Conservation (phyloP, 2,797 vertebrate genomes). For the Pogonophryne albipinna region DNA sequence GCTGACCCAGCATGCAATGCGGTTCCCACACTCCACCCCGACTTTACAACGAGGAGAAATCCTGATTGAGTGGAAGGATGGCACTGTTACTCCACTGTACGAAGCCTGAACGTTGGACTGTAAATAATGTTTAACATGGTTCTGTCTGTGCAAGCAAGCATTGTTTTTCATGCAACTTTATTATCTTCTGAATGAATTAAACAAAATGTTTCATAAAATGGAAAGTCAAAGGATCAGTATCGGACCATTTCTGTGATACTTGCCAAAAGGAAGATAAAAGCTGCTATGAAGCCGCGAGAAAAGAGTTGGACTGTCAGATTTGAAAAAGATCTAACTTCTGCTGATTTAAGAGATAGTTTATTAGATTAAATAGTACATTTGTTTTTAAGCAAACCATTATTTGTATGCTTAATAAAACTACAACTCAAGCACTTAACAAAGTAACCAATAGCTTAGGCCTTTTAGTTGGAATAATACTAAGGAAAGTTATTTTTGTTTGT, state of each 20-base stretch:
- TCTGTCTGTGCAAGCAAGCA: conserved; percentile 3
- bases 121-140: conserved; percentile 1
- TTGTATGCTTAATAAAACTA: conserved; percentile 11
- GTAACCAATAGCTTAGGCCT: conserved; percentile 10
- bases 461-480: conserved; percentile 29
- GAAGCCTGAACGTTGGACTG: conserved; percentile 63
- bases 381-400: conserved; percentile 17
- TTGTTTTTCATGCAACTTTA: background rate
- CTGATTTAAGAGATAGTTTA: conserved; percentile 20
- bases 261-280: conserved; percentile 39
- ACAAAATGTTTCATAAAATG: conserved; percentile 14
- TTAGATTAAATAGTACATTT: conserved; percentile 27
- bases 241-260: background rate
- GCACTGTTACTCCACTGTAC: conserved; percentile 89
- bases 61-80: conserved; percentile 91
- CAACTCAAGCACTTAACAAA: conserved; percentile 25
- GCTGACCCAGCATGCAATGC: conserved; percentile 78
- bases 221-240: conserved; percentile 8
- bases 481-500: conserved; percentile 29
- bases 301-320: conserved; percentile 16
- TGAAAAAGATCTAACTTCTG: conserved; percentile 21
- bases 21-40: conserved; percentile 79
- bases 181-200: background rate
- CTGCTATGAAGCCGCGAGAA: conserved; percentile 21
- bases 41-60: conserved; percentile 87